Percentiles rank a stretch among this genome's conserved stretches.
Evolutionary conservation across 2,113 vertebrate genomes (phyloP).

Genomic region (Salminus brasiliensis): DNA sequence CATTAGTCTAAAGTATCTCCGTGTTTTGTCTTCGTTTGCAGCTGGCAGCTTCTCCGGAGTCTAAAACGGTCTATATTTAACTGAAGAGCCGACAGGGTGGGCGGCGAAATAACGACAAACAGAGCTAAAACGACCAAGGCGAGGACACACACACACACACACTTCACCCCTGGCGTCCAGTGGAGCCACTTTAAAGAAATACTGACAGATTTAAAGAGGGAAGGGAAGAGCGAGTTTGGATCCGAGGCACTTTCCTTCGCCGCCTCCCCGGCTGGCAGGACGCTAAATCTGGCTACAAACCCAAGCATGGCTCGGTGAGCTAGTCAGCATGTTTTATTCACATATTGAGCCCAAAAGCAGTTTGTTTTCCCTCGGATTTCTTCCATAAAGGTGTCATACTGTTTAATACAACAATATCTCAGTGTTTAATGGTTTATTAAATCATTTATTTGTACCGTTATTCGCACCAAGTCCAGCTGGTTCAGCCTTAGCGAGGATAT

Average conservation of each 20-base stretch:
- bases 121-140: not conserved
- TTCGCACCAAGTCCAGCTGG: not conserved
- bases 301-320: conserved; percentile 35
- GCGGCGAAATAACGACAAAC: not conserved
- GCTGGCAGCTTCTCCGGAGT: not conserved
- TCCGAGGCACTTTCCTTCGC: not conserved
- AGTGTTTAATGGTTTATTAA: not conserved
- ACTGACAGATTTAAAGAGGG: not conserved
- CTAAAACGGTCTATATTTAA: not conserved
- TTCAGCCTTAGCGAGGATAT: not conserved
- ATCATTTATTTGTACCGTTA: not conserved
- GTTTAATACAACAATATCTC: not conserved
- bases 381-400: not conserved
- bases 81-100: not conserved
- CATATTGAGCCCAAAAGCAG: not conserved
- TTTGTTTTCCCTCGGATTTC: no score
- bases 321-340: not conserved
- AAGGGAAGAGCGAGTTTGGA: not conserved
- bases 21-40: not conserved
- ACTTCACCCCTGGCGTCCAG: not conserved
- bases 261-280: not conserved
- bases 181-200: not conserved
- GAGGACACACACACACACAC: no score
- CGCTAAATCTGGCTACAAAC: not conserved
- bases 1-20: not conserved